These are phyloP conservation scores for Clamator glandarius DNA, from an alignment of 2,797 vertebrate species.

Conservation along the genomic window DNA sequence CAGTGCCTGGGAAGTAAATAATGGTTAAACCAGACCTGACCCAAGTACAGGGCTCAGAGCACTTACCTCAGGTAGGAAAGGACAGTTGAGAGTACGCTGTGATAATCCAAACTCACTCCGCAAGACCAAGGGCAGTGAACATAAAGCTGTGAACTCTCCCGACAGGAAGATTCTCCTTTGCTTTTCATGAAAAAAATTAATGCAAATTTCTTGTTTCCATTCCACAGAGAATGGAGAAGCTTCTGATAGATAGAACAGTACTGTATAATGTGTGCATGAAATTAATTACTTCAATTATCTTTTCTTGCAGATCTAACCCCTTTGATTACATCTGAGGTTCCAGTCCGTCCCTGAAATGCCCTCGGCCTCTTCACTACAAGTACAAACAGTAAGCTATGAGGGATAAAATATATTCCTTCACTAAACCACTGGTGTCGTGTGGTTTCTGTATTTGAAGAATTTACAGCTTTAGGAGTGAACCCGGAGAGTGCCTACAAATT, in stretches of 20 bases:
- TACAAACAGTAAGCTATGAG: background rate
- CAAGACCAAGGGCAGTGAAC: accelerated
- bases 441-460: background rate
- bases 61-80: background rate
- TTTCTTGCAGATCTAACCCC: background rate
- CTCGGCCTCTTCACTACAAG: background rate
- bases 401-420: background rate
- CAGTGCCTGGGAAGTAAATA: background rate
- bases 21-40: background rate
- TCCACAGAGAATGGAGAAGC: background rate
- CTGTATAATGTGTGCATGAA: too few relatives aligned
- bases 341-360: background rate
- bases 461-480: background rate
- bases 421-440: background rate
- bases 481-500: background rate
- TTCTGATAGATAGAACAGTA: background rate
- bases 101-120: background rate
- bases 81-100: background rate
- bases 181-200: background rate
- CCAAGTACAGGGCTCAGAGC: background rate
- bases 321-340: background rate
- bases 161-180: background rate
- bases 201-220: background rate
- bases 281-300: background rate
- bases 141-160: background rate